Percentiles rank a stretch among this genome's conserved stretches.
Conservation (phyloP, 92 coral and sea anemone genomes). For the Pocillopora grandis region DNA sequence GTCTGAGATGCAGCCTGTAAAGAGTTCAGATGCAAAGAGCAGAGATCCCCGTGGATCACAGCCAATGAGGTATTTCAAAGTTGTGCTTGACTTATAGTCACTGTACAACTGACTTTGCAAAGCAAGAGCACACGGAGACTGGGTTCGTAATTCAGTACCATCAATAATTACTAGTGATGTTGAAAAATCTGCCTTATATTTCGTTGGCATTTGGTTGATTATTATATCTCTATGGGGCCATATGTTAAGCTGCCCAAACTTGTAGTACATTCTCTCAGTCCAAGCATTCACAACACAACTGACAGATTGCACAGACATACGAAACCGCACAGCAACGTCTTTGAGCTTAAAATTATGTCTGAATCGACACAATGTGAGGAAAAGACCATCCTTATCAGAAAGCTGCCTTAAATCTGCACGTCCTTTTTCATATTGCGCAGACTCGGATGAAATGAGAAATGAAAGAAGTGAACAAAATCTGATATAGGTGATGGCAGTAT, state of each 20-base stretch:
- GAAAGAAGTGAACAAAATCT: conserved; percentile 33
- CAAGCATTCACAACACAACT: conserved; percentile 35
- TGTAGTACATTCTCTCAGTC: conserved; percentile 42
- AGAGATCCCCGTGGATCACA: conserved; percentile 61
- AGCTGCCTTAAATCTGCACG: conserved; percentile 26
- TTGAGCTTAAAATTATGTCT: conserved; percentile 48
- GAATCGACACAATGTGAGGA: conserved; percentile 41
- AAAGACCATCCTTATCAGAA: conserved; percentile 42
- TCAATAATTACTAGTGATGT: conserved; percentile 50
- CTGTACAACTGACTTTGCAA: conserved; percentile 51
- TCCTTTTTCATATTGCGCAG: conserved; percentile 31
- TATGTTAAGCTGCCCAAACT: conserved; percentile 44
- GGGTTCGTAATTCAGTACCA: conserved; percentile 47
- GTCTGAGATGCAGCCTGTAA: conserved; percentile 61
- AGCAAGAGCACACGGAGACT: conserved; percentile 40
- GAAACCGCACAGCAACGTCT: conserved; percentile 40
- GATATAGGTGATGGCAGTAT: conserved; percentile 34
- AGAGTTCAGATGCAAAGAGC: conserved; percentile 51
- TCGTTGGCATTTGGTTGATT: conserved; percentile 47
- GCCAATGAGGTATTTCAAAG: conserved; percentile 45
- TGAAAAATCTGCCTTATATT: conserved; percentile 51
- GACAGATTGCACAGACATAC: conserved; percentile 41
- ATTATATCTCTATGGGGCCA: conserved; percentile 53
- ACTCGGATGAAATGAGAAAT: conserved; percentile 23
- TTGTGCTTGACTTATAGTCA: conserved; percentile 54